phyloP scores from a whole-genome alignment of 2,797 vertebrate species.

The Enteromius mattozi region DNA sequence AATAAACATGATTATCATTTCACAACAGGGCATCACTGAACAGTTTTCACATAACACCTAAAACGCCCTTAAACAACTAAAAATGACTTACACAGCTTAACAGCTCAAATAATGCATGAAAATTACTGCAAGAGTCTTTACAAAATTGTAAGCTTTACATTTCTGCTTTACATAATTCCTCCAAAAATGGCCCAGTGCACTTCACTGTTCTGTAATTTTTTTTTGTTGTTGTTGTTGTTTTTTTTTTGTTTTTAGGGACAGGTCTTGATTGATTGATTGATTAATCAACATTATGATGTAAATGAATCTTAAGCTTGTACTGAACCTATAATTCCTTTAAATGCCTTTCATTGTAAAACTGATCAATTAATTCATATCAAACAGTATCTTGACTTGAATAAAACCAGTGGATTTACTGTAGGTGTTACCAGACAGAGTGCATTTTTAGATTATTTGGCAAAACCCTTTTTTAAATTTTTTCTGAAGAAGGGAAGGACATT shows the following conservation, averaged over 20 bases:
- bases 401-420: not conserved
- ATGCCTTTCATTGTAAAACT: not conserved
- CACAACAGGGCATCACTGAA: not conserved
- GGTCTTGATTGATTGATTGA: not conserved
- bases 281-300: not conserved
- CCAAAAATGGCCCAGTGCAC: not conserved
- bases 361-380: not conserved
- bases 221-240: no score
- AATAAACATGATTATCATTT: conserved; percentile 19
- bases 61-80: not conserved
- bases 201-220: not conserved
- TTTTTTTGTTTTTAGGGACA: not conserved
- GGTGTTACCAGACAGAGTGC: not conserved
- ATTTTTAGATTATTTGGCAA: not conserved
- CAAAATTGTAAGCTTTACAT: no score
- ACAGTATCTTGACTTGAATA: not conserved
- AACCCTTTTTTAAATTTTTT: not conserved
- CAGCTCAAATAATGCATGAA: not conserved
- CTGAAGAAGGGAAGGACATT: not conserved
- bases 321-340: not conserved
- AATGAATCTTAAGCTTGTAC: not conserved
- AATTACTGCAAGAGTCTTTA: not conserved
- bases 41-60: not conserved
- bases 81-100: not conserved
- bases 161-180: not conserved